Evolutionary conservation across 64 coral and sea anemone species (phyloP).

Genomic region (Stichodactyla mertensii): DNA sequence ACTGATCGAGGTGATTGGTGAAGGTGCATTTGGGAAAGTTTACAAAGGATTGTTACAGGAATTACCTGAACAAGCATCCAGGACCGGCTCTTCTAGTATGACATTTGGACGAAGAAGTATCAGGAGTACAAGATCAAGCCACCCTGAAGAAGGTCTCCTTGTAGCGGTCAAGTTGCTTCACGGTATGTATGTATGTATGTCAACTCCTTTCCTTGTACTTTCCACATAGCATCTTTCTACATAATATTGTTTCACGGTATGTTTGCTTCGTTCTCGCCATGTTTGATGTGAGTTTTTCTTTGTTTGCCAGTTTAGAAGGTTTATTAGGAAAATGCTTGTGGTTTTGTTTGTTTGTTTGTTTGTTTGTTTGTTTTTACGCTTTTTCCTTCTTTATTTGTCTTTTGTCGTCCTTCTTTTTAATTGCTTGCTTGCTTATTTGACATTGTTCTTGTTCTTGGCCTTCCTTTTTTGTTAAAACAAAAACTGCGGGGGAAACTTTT

Average conservation of each 20-base stretch:
- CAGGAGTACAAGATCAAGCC: conserved; percentile 6
- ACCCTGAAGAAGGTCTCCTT: background rate
- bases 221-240: too few relatives aligned
- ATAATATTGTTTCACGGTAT: conserved; percentile 26
- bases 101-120: background rate
- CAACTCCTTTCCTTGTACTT: too few relatives aligned
- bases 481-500: too few relatives aligned
- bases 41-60: conserved; percentile 22
- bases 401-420: too few relatives aligned
- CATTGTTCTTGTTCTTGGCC: too few relatives aligned
- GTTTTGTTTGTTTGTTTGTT: background rate
- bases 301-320: too few relatives aligned
- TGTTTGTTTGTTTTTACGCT: too few relatives aligned
- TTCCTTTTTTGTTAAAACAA: too few relatives aligned
- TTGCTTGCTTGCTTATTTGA: too few relatives aligned
- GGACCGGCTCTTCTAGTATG: background rate
- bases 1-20: conserved; percentile 32
- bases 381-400: too few relatives aligned
- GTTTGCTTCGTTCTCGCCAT: background rate
- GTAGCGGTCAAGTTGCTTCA: conserved; percentile 56
- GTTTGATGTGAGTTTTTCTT: too few relatives aligned
- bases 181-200: conserved; percentile 12
- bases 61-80: background rate
- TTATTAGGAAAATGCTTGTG: background rate
- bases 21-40: conserved; percentile 62